These are phyloP conservation scores for Lepus americanus DNA, from an alignment of 2,113 vertebrate species.

Conservation along the genomic window DNA sequence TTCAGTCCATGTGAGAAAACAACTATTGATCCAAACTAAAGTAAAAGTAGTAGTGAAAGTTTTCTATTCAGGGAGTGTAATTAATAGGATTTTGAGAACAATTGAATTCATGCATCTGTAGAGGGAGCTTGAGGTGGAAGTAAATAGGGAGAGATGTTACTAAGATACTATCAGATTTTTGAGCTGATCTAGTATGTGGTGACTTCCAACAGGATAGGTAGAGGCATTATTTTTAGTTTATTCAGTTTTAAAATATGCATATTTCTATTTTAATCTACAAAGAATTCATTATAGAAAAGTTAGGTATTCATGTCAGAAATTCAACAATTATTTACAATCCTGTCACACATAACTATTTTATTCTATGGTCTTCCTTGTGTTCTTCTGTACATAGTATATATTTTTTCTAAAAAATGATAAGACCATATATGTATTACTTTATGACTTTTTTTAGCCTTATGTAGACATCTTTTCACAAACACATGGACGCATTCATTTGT, in stretches of 20 bases:
- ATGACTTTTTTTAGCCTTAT: neutral
- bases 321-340: neutral
- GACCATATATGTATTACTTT: neutral
- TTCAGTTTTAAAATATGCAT: neutral
- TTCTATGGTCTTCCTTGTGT: neutral
- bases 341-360: constrained; percentile 6
- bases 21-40: neutral
- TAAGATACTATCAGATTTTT: neutral
- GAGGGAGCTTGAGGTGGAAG: neutral
- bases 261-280: constrained; percentile 31
- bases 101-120: neutral
- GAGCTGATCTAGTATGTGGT: neutral
- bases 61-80: neutral
- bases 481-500: neutral
- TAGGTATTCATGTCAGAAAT: constrained; percentile 27
- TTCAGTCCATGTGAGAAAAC: neutral
- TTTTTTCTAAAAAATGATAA: neutral
- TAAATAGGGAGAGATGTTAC: neutral
- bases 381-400: neutral
- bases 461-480: neutral
- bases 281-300: neutral
- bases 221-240: neutral
- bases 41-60: neutral
- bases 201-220: neutral
- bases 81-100: neutral